Evolutionary conservation across 1,140 invertebrate species (phyloP).

Genomic region (Vanessa tameamea): DNA sequence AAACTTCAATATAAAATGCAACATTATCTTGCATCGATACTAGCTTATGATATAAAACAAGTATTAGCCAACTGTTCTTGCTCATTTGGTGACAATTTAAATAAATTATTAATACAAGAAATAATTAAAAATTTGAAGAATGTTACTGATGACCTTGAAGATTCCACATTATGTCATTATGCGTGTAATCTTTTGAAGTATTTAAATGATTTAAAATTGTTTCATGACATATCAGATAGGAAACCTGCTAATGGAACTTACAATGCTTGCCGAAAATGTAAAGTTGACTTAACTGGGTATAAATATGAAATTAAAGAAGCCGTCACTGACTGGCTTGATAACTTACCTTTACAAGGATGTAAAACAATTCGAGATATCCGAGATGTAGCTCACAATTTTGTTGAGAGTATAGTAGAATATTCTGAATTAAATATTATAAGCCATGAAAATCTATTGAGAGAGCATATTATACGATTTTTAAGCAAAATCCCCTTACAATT

Average conservation of each 20-base stretch:
- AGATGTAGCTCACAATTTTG: not conserved
- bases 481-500: conserved; percentile 9
- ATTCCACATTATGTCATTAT: conserved; percentile 7
- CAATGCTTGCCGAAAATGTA: not conserved
- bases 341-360: conserved; percentile 11
- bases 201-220: conserved; percentile 13
- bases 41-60: conserved; percentile 17
- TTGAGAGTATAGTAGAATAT: conserved; percentile 4
- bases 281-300: not conserved
- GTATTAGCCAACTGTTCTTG: conserved; percentile 1
- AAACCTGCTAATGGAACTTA: not conserved
- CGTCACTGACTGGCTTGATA: conserved; percentile 5
- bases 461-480: conserved; percentile 10
- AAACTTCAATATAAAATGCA: not conserved
- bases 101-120: conserved; percentile 15
- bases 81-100: not conserved
- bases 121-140: conserved; percentile 11
- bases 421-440: not conserved
- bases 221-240: conserved; percentile 14
- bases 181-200: conserved; percentile 8
- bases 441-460: not conserved
- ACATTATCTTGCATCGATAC: conserved; percentile 10
- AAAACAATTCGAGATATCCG: conserved; percentile 1
- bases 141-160: not conserved
- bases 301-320: conserved; percentile 5